phyloP scores from a whole-genome alignment of 2,888 invertebrate species.

The Nomada lathburiana region DNA sequence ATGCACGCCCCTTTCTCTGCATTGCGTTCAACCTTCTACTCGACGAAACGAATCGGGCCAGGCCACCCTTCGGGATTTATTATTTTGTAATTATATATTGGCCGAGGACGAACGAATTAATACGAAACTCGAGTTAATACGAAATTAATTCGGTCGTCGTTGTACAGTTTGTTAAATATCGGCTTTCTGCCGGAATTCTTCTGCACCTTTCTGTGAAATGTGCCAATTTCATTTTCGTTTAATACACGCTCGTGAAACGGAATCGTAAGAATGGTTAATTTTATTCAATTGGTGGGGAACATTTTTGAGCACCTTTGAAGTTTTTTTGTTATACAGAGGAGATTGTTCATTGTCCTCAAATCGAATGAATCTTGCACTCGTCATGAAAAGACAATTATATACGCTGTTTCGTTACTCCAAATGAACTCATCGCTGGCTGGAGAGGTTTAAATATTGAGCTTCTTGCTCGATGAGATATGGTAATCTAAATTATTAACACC shows the following conservation, averaged over 20 bases:
- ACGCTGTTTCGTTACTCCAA: slow-evolving; percentile 1
- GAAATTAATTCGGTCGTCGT: slow-evolving; percentile 24
- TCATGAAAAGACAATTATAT: background rate
- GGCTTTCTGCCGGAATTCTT: background rate
- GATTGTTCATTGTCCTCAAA: background rate
- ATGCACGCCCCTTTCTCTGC: slow-evolving; percentile 52
- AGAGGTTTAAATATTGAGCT: slow-evolving; percentile 46
- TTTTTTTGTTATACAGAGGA: background rate
- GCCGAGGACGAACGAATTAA: background rate
- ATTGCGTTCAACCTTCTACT: slow-evolving; percentile 38
- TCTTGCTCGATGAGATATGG: background rate
- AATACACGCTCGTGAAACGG: background rate
- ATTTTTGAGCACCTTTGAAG: background rate
- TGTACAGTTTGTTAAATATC: background rate
- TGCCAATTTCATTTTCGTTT: background rate
- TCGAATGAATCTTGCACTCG: background rate
- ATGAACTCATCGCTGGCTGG: background rate
- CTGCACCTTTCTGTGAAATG: background rate
- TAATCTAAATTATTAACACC: slow-evolving; percentile 46
- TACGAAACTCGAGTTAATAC: slow-evolving; percentile 17
- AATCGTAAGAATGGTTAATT: background rate
- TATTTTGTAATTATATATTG: slow-evolving; percentile 30
- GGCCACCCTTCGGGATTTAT: slow-evolving; percentile 30
- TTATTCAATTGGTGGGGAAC: background rate
- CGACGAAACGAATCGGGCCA: slow-evolving; percentile 23